Base-by-base conservation (phyloP, 2,888 invertebrate species). In the Melipona bicolor region DNA sequence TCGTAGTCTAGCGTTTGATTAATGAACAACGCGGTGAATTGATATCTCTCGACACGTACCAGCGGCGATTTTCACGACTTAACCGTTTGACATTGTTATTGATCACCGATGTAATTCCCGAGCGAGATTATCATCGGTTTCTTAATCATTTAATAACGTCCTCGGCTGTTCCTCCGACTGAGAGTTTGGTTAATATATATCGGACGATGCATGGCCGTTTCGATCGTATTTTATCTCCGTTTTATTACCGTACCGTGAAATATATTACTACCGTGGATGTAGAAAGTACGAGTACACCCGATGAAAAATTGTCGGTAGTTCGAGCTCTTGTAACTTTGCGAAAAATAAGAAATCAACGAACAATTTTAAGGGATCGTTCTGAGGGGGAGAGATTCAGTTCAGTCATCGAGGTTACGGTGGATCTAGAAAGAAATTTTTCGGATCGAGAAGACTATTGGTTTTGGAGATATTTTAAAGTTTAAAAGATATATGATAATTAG, bases 1-100 rank as follows among this genome's bases (percentile, higher is more conserved):
- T 43, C 43, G n/a, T 49, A 5, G 32, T 64, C 50, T 43, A 54
- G 24, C 24, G 54, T 80, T 77, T 79, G 75, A 84, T 87, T 84
- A 84, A 87, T 75, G 73, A 86, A 77, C 75, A 11, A 52, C 70
- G 19, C 17, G 24, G 62, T 43, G 59, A 67, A 64, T 32, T 17
- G 50, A 68, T 72, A 68, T 61, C 32, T 27, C 56, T 27, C 56
- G 24, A 32, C 52, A 62, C 50, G n/a, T 59, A 61, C 52, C 32
- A 50, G 56, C 56, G 56, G 24, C 49, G 27, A 72, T 76, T 76
- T 76, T 27, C 71, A 1, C 24, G n/a, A 11, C n/a, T 62, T 81
- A 50, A 68, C 50, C 43, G 27, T 36, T 54, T 21, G 19, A 65
- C 56, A 59, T 73, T 74, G 56, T 62, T 61, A 36, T 21, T 17